Evolutionary conservation across 2,113 vertebrate genomes (phyloP).

Genomic region (Pterophyllum scalare): DNA sequence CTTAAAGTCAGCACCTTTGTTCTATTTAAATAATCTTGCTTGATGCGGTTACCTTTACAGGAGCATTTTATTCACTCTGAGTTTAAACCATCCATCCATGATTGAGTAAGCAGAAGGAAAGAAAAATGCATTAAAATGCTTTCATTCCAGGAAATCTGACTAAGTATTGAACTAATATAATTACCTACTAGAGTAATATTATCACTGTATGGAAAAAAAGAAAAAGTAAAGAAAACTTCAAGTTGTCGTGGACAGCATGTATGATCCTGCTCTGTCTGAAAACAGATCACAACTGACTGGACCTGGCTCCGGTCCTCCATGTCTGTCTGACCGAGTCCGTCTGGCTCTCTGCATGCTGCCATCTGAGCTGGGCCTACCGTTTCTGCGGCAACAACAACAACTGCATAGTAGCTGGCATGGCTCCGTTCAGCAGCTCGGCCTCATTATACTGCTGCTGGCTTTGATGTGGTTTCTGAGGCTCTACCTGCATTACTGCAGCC

Average conservation of each 20-base stretch:
- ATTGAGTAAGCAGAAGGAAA: not conserved
- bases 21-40: not conserved
- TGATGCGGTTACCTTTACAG: not conserved
- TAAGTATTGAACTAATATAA: not conserved
- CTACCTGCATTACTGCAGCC: conserved; percentile 93
- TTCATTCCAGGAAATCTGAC: not conserved
- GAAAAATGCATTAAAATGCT: not conserved
- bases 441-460: conserved; percentile 80
- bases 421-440: conserved; percentile 81
- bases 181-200: not conserved
- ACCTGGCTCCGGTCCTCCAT: not conserved
- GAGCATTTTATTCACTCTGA: not conserved
- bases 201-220: not conserved
- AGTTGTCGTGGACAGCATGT: not conserved
- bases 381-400: conserved; percentile 72
- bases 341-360: conserved; percentile 76
- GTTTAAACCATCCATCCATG: not conserved
- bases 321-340: conserved; percentile 68
- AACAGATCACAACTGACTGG: conserved; percentile 50
- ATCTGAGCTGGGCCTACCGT: conserved; percentile 82
- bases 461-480: conserved; percentile 92
- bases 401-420: conserved; percentile 54
- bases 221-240: not conserved
- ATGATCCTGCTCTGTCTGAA: conserved; percentile 1
- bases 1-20: not conserved